A percentile compares a stretch with the other conserved stretches of the same genome.
Evolutionary conservation across 2,113 vertebrate genomes (phyloP).

Genomic region (Hydrolagus affinis): DNA sequence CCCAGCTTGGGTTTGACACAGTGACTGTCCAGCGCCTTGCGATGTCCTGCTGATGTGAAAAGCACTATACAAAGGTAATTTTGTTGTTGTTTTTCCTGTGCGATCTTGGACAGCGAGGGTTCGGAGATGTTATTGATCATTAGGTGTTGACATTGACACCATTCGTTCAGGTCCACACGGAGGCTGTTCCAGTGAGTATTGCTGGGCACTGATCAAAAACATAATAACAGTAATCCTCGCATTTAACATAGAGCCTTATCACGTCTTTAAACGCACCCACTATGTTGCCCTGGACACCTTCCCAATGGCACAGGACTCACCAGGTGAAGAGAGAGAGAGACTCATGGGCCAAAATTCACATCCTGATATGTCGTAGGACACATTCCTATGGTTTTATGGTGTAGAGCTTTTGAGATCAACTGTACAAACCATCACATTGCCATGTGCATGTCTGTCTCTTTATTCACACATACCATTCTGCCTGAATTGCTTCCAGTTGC

Average conservation of each 20-base stretch:
- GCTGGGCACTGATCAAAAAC: background rate
- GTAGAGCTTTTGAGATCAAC: background rate
- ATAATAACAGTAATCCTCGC: background rate
- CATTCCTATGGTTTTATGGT: background rate
- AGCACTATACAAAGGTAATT: too few relatives aligned
- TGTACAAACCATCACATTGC: background rate
- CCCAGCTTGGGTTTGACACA: too few relatives aligned
- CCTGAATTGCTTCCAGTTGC: background rate
- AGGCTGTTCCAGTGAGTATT: background rate
- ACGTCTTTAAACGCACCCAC: too few relatives aligned
- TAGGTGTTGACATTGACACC: background rate
- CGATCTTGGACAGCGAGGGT: background rate
- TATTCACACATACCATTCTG: conserved; percentile 13
- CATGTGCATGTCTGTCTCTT: background rate
- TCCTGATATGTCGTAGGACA: too few relatives aligned
- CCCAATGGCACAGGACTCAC: background rate
- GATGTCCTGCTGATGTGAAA: too few relatives aligned
- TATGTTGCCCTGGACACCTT: too few relatives aligned
- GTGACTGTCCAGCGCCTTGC: too few relatives aligned
- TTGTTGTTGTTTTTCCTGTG: background rate
- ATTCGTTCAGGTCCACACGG: background rate
- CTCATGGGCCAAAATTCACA: background rate
- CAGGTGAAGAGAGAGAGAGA: background rate
- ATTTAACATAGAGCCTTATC: too few relatives aligned
- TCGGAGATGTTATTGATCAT: background rate